Evolutionary conservation across 2,797 vertebrate species (phyloP).

Genomic region (Falco rusticolus): DNA sequence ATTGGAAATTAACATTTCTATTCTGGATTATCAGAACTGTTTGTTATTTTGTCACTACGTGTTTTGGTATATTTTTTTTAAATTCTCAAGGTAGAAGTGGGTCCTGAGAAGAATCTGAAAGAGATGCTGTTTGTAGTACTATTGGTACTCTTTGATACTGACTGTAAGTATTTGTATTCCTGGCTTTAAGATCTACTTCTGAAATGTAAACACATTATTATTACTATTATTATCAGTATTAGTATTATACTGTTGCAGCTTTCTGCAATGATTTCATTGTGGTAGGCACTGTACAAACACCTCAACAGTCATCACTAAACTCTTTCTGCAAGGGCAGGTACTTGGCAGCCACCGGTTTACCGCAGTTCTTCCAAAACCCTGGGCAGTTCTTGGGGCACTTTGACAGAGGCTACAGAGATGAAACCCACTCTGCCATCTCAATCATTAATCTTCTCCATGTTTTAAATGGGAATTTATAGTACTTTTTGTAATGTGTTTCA

Average conservation of each 20-base stretch:
- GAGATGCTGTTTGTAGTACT: neutral
- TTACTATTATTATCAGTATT: neutral
- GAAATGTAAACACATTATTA: neutral
- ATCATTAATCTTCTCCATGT: neutral
- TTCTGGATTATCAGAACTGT: neutral
- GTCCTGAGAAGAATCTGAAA: neutral
- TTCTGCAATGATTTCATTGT: neutral
- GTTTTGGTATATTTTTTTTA: neutral
- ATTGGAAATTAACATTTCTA: neutral
- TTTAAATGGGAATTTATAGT: neutral
- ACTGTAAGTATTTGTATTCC: neutral
- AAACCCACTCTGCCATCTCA: neutral
- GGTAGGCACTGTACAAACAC: neutral
- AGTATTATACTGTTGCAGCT: neutral
- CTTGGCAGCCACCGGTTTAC: neutral
- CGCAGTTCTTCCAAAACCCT: neutral
- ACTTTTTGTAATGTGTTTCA: neutral
- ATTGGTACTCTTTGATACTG: neutral
- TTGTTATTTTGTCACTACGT: neutral
- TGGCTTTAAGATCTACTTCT: neutral
- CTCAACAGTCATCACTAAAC: neutral
- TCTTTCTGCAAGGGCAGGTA: neutral
- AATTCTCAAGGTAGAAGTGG: neutral
- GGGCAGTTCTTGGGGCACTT: neutral
- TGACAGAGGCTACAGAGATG: neutral